A percentile compares a stretch with the other conserved stretches of the same genome.
Evolutionary conservation across 2,888 invertebrate species (phyloP).

Genomic region (Tiphia femorata): DNA sequence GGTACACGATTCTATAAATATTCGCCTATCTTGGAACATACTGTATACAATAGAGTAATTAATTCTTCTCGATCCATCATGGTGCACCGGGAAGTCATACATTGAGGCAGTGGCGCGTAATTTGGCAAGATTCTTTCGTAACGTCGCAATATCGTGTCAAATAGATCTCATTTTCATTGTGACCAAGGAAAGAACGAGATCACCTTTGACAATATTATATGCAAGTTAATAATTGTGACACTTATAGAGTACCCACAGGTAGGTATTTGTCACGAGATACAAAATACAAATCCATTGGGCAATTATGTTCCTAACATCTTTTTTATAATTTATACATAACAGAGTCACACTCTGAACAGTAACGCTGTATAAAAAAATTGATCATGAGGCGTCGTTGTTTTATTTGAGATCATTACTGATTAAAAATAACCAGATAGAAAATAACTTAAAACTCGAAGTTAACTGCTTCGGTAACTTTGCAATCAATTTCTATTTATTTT

Average conservation of each 20-base stretch:
- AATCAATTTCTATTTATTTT: too few relatives aligned
- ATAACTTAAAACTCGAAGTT: too few relatives aligned
- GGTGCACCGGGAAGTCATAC: slow-evolving; percentile 20
- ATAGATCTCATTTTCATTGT: slow-evolving; percentile 37
- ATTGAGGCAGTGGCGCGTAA: slow-evolving; percentile 47
- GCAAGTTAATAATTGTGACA: background rate
- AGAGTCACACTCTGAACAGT: background rate
- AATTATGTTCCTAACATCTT: background rate
- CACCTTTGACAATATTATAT: background rate
- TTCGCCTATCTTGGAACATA: too few relatives aligned
- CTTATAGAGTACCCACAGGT: too few relatives aligned
- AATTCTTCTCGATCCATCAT: background rate
- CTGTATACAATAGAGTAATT: too few relatives aligned
- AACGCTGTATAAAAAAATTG: background rate
- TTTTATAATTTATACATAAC: background rate
- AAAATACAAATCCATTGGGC: too few relatives aligned
- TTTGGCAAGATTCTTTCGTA: slow-evolving; percentile 43
- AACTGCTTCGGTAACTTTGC: too few relatives aligned
- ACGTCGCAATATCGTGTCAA: slow-evolving; percentile 35
- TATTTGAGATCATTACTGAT: slow-evolving; percentile 37
- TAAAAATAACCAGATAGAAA: too few relatives aligned
- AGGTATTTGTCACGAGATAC: too few relatives aligned
- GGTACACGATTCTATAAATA: too few relatives aligned
- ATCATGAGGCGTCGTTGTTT: slow-evolving; percentile 16
- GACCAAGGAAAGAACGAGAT: slow-evolving; percentile 40